Base-by-base conservation (phyloP, 2,113 vertebrate species). In the Dolichotis patagonum region DNA sequence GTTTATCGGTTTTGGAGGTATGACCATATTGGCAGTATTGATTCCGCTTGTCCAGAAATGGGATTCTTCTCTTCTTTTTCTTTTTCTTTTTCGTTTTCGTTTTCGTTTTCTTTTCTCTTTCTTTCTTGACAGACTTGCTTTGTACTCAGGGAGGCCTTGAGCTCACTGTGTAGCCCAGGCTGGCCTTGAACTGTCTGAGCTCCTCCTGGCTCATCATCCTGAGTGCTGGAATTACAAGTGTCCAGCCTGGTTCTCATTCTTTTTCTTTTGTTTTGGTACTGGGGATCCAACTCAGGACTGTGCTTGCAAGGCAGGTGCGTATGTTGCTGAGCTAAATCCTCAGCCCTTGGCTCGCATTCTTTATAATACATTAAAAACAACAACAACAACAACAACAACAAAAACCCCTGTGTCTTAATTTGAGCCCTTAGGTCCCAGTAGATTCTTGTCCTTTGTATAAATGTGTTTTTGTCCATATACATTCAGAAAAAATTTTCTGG, bases 401-500 rank as follows among this genome's bases (percentile, higher is more conserved):
- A 5, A 3, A 56, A 56, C 19, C 54, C 5, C 43, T 77, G 26
- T 78, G 75, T 49, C 9, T 78, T 78, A 78, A 52, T 78, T 49
- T 78, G 75, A 78, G 12, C 17, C 46, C 14, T 11, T 24, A 10
- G 10, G 32, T 56, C 49, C 78, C 49, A 88, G 73, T 24, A 69
- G 85, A 69, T 81, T 69, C 32, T 41, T 87, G 49, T 56, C 43
- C 20, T 81, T 87, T 58, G 30, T 14, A 6, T 67, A 58, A 87
- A 69, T 56, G 2, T 81, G 43, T 88, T 75, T 43, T 73, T 87
- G 24, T 56, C 56, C 84, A 83, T 63, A 54, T 83, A 16, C 32
- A 43, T 56, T 82, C 35, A 88, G 67, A 71, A 73, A 95, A 73
- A 75, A 7, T 88, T 65, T 92, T 92, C 58, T 88, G 49, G 46